Evolutionary conservation across 2,113 vertebrate species (phyloP), one percentile per base, ranked within the genome.

Genomic region (Hippolais icterina): DNA sequence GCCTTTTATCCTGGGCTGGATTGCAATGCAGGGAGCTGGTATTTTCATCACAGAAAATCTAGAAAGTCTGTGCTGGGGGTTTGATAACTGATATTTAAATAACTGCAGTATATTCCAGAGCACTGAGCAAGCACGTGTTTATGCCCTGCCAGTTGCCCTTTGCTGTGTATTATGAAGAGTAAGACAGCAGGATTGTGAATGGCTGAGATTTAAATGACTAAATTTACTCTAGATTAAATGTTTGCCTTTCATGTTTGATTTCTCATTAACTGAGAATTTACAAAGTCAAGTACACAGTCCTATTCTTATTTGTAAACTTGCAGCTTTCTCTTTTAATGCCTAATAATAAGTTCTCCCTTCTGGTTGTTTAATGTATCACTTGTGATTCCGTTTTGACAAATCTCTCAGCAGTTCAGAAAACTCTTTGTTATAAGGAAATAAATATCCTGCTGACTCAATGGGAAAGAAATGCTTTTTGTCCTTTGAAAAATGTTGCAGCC

Each of bases 221-320:
- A 39, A 88, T 92, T 90, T 93, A n/a, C 87, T 84, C 87, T 47
- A 92, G 82, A 97, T 96, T 97, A 93, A 96, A 96, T 91, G 92
- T 97, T 97, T 91, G 83, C 59, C 90, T 95, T 97, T 97, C 85
- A 94, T 95, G 61, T 96, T 96, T 95, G 74, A 93, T 96, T 97
- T 95, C 93, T 96, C 95, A 95, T 97, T 97, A 97, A 83, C 90
- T 82, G 56, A 56, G 83, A 83, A 94, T 97, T 96, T 92, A 89
- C 77, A 65, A 96, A 94, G 49, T 96, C 91, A 81, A 83, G 52
- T 71, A 95, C 90, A 52, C 71, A 92, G 37, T 64, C 78, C 57
- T 82, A 89, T 91, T 94, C 69, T 83, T 96, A 93, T 94, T 96
- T 96, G 75, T 94, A 93, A 95, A 90, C 64, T 91, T 95, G 27